Base-by-base conservation (phyloP, 2,888 invertebrate species). In the Vannuccia rotundouncinata region DNA sequence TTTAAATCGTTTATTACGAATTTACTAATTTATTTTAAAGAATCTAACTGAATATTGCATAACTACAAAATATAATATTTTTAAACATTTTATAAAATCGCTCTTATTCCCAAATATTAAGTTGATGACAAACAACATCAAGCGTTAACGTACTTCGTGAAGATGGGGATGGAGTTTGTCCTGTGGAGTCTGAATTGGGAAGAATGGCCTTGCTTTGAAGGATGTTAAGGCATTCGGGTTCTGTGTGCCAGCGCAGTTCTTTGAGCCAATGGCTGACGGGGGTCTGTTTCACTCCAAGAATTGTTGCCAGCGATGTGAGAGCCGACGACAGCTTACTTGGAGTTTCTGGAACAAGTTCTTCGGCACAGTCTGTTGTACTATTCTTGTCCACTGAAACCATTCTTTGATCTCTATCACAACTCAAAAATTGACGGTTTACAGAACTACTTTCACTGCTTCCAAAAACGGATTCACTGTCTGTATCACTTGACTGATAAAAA, bases 211-310 rank as follows among this genome's bases (percentile, higher is more conserved):
- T 73, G 74, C 74, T 73, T 27, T 73, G 74, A 10, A 73, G 22
- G n/a, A 73, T 73, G 22, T 73, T n/a, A 22, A 27, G 27, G n/a
- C 74, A 73, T 22, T 73, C 74, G 2, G 74, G 74, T n/a, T 73
- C 74, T 22, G 74, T 73, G 27, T 73, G 74, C 74, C 74, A 73
- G 5, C 74, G 74, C 22, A 73, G 74, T 73, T 73, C 74, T n/a
- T 22, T n/a, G 10, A 73, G n/a, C 74, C 74, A 73, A 22, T 27
- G 74, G 22, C 27, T 5, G 5, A 73, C 74, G n/a, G 74, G 74
- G 17, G 45, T 45, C 45, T 45, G 45, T 45, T 45, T 5, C 17
- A 45, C 45, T 5, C 45, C 45, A 5, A 45, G 17, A 5, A 45
- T 17, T 13, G 17, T 45, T 5, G 45, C 45, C 10, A 45, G 45